phyloP scores from a whole-genome alignment of 2,113 vertebrate species.

The mouse (Mus musculus) region GRCm39 chrX:132867001-132867500 shows the following conservation, averaged over 20 bases:
- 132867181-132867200: background rate
- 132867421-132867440: background rate
- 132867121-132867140: slow-evolving; percentile 36
- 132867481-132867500: background rate
- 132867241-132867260: background rate
- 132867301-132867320: background rate
- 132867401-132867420: background rate
- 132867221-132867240: slow-evolving; percentile 21
- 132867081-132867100: slow-evolving; percentile 42
- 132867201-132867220: slow-evolving; percentile 19
- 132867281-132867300: background rate
- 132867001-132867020: background rate
- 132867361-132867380: background rate
- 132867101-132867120: slow-evolving; percentile 50
- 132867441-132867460: background rate
- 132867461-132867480: background rate
- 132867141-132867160: slow-evolving; percentile 2
- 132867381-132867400: background rate
- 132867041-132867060: slow-evolving; percentile 32
- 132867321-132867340: background rate
- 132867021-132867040: slow-evolving; percentile 32
- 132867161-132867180: background rate
- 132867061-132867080: slow-evolving; percentile 30
- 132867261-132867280: background rate
- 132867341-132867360: background rate